Evolutionary conservation across 2,888 invertebrate species (phyloP).

Genomic region (Epistrophe eligans): DNA sequence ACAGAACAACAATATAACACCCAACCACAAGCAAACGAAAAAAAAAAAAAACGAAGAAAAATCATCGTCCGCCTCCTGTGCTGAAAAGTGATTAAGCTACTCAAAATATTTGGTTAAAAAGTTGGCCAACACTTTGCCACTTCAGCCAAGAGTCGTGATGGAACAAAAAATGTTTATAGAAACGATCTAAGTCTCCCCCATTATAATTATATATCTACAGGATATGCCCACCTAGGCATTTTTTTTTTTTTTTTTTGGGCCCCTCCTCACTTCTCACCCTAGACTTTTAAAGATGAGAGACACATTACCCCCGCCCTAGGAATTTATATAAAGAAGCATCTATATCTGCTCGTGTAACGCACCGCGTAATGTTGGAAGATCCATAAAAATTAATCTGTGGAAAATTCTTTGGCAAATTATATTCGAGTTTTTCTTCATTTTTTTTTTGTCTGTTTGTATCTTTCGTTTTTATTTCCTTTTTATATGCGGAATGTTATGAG

Average conservation of each 20-base stretch:
- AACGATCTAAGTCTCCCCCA: slow-evolving; percentile 7
- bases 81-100: slow-evolving; percentile 72
- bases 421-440: slow-evolving; percentile 62
- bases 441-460: slow-evolving; percentile 33
- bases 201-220: neutral
- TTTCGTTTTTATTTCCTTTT: slow-evolving; percentile 63
- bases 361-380: slow-evolving; percentile 75
- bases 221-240: slow-evolving; percentile 28
- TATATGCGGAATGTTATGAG: slow-evolving; percentile 74
- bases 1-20: neutral
- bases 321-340: slow-evolving; percentile 9
- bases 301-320: slow-evolving; percentile 45
- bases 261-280: neutral
- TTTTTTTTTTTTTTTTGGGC: neutral
- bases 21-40: neutral
- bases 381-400: slow-evolving; percentile 79
- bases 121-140: slow-evolving; percentile 59
- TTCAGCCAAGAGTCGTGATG: neutral
- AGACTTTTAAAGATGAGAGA: slow-evolving; percentile 53
- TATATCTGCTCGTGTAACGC: slow-evolving; percentile 53
- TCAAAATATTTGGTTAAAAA: slow-evolving; percentile 73
- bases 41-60: slow-evolving; percentile 34
- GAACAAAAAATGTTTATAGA: neutral
- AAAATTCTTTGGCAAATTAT: slow-evolving; percentile 77
- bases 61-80: slow-evolving; percentile 34